Percentiles rank a stretch among this genome's conserved stretches.
phyloP scores from a whole-genome alignment of 1,140 invertebrate genomes.

The Contarinia nasturtii region DNA sequence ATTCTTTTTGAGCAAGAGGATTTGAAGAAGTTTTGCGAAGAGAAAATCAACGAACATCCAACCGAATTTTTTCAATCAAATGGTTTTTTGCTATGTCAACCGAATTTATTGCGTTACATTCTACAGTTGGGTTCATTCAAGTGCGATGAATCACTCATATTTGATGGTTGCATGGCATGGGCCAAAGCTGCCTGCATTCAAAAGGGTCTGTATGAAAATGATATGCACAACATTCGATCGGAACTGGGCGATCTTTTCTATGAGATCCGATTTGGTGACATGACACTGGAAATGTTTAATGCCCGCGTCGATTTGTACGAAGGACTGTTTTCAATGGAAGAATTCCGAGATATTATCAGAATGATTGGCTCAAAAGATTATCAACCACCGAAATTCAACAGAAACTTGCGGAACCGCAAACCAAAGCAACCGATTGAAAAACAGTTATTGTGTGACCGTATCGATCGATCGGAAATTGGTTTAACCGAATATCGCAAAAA shows the following conservation, averaged over 20 bases:
- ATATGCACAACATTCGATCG: not conserved
- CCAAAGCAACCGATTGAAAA: too few relatives aligned
- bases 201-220: not conserved
- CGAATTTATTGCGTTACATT: not conserved
- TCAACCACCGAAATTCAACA: too few relatives aligned
- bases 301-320: not conserved
- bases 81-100: not conserved
- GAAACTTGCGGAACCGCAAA: too few relatives aligned
- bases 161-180: not conserved
- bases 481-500: too few relatives aligned
- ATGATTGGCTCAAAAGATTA: too few relatives aligned
- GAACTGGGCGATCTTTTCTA: not conserved
- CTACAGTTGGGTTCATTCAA: not conserved
- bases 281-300: not conserved
- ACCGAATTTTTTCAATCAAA: not conserved
- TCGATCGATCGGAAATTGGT: too few relatives aligned
- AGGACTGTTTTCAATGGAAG: not conserved
- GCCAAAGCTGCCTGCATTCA: not conserved
- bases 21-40: not conserved
- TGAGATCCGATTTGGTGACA: not conserved
- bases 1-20: not conserved
- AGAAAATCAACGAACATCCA: not conserved
- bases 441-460: too few relatives aligned
- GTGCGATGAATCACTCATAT: not conserved
- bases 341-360: not conserved